A percentile compares a stretch with the other conserved stretches of the same genome.
These are phyloP conservation scores for Fregata magnificens DNA, from an alignment of 2,113 vertebrate genomes.

Conservation along the genomic window DNA sequence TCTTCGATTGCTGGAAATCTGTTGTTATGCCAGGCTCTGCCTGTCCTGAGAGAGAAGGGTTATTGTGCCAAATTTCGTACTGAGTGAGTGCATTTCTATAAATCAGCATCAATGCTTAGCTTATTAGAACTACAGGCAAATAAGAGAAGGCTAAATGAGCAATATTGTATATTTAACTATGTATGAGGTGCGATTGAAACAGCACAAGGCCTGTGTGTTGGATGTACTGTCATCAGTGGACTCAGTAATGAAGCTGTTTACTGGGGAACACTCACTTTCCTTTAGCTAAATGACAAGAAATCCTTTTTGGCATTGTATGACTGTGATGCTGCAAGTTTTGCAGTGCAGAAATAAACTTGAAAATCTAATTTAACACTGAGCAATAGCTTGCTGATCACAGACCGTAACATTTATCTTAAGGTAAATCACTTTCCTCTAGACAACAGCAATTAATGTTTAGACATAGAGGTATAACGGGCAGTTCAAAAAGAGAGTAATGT, in stretches of 20 bases:
- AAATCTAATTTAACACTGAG: conserved; percentile 15
- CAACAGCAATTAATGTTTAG: not conserved
- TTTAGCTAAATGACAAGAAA: not conserved
- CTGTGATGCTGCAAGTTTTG: not conserved
- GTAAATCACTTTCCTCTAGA: not conserved
- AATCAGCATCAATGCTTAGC: conserved; percentile 1
- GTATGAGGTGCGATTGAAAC: not conserved
- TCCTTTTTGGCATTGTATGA: not conserved
- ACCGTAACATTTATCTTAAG: not conserved
- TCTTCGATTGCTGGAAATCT: not conserved
- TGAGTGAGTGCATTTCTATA: not conserved
- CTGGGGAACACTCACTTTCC: not conserved
- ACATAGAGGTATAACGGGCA: not conserved
- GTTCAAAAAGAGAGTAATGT: not conserved
- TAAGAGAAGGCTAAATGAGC: conserved; percentile 9
- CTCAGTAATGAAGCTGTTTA: not conserved
- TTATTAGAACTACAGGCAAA: not conserved
- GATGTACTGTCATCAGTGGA: not conserved
- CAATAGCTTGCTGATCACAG: not conserved
- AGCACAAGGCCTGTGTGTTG: not conserved
- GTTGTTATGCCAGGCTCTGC: not conserved
- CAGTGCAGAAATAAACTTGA: not conserved
- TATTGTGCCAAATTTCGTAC: not conserved
- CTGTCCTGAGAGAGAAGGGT: not conserved
- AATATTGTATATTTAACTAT: conserved; percentile 23